Evolutionary conservation across 1,140 invertebrate species (phyloP), one percentile per base, ranked within the genome.

Genomic region (Pachypsylla venusta): DNA sequence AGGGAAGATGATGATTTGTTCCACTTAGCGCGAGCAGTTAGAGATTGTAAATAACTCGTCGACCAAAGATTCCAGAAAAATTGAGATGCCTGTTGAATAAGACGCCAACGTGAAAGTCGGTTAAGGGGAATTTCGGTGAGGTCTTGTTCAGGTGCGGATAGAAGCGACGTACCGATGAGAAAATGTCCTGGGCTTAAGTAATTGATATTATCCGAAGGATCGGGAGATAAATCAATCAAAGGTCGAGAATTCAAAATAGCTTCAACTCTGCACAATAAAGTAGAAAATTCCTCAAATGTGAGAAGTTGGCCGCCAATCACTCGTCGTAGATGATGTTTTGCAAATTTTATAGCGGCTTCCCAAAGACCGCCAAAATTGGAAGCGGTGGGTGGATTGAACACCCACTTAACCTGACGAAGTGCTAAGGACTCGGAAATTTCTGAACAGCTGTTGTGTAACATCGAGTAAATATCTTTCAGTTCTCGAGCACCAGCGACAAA

Each of bases 51-150:
- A 56, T 72, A 73, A 28, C 72, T 68, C 4, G 54, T 57, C 2
- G 58, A 62, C 67, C 70, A 72, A 20, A 67, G 27, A 14, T 61
- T 53, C 69, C 68, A 73, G 57, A 73, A 35, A 16, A 10, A 10
- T 12, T 10, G 16, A 16, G 16, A 16, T 16, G 16, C 10, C 16
- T 35, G 30, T 12, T 35, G 10, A 16, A 35, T 16, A 10, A 35
- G 10, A 10, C 30, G 30, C 10, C 16, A 35, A 16, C 30, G 30
- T 12, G 10, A 10, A 16, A 12, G 10, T 35, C 10, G 30, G 10
- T 35, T 35, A 16, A 35, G 10, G 16, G 10, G 16, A 12, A 16
- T 10, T 16, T 12, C 10, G 10, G 30, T 16, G 10, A 12, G 10
- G 30, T 35, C 30, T 35, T 16, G 10, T 12, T 12, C 30, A 35